Evolutionary conservation across 2,113 vertebrate genomes (phyloP).

Genomic region (Ceyx cyanopectus): DNA sequence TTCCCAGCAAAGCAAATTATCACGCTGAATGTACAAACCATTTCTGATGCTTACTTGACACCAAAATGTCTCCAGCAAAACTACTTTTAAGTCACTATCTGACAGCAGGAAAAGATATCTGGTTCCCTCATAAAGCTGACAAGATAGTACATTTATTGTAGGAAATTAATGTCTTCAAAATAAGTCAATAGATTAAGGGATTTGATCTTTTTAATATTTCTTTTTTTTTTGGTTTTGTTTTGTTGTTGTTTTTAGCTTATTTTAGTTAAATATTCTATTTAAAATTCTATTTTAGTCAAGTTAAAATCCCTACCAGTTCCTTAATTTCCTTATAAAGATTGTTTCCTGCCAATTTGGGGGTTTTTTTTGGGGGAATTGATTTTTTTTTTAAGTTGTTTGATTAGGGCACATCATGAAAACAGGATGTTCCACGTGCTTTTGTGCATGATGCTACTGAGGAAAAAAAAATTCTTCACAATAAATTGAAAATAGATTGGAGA

Average conservation of each 20-base stretch:
- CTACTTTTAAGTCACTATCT: neutral
- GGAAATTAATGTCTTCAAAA: neutral
- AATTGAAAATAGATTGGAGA: neutral
- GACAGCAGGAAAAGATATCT: fast-evolving
- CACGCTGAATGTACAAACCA: neutral
- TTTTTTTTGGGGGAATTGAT: neutral
- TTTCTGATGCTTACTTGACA: neutral
- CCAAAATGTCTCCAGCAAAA: neutral
- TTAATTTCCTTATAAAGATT: neutral
- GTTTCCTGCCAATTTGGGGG: neutral
- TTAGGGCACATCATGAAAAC: neutral
- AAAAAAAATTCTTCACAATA: neutral
- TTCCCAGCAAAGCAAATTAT: neutral
- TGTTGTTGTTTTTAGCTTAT: too few species aligned
- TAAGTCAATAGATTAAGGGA: neutral
- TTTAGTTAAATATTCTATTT: too few species aligned
- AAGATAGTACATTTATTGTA: neutral
- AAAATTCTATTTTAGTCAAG: neutral
- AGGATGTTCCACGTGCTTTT: neutral
- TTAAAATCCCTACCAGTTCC: neutral
- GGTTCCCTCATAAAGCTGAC: neutral
- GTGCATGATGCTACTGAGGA: neutral
- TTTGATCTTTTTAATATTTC: neutral
- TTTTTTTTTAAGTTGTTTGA: neutral
- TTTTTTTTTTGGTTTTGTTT: neutral